Base-by-base conservation (phyloP, 2,113 vertebrate species). In the Dicrurus megarhynchus region DNA sequence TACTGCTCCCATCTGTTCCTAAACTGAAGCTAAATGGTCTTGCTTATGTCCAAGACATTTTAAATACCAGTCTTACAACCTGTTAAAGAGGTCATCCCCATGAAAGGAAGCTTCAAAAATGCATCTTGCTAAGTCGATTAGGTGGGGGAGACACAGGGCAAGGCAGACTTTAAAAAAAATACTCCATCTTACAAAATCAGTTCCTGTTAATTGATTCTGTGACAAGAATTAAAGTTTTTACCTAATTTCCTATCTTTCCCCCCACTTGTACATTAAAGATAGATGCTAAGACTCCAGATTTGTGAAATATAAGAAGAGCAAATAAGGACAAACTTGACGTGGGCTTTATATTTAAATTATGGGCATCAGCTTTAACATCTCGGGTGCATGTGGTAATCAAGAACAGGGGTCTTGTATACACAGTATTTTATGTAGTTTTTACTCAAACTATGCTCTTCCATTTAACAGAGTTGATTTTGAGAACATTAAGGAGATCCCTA, bases 391-490 rank as follows among this genome's bases (percentile, higher is more conserved):
- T 19, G 6, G 11, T 49, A 33, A 89, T 46, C 11, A 56, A 76
- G 21, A 57, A 26, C 28, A 35, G 9, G 2, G 16, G 1, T 46
- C 37, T 30, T 65, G 59, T 32, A 59, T 16, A 53, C 6, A 35
- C 6, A 53, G 6, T 13, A 35, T 6, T 56, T 90, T 3, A n/a
- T 6, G 32, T 3, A 2, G 20, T 52, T 59, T 87, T 77, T 74
- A 83, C 57, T 71, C 20, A 9, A 13, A 75, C 28, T 15, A 30
- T 39, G 5, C 57, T 81, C 8, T 83, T 89, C 11, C 3, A 37
- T 41, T 73, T 86, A 80, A 93, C 91, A 99, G 98, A 75, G 70
- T 98, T 84, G 98, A 99, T 78, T 99, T 98, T 90, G 97, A 98
- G 20, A 98, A 98, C 79, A 96, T 99, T 41, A 98, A 97, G 33